Evolutionary conservation across 2,113 vertebrate genomes (phyloP).

Genomic region (Cyprinodon tularosa): DNA sequence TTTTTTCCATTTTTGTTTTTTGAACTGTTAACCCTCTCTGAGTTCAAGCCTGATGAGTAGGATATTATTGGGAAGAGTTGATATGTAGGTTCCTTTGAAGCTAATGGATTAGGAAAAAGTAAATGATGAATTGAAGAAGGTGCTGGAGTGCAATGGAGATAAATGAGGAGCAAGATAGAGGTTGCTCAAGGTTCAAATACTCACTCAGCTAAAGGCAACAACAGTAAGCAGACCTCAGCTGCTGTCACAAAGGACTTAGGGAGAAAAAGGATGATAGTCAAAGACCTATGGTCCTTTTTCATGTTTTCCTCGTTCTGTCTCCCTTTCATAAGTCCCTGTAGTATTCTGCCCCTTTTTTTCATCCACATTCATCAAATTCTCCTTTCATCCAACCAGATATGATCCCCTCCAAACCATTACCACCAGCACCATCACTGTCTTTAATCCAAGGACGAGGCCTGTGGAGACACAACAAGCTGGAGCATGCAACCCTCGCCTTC

Average conservation of each 20-base stretch:
- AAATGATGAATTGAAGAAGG: constrained; percentile 19
- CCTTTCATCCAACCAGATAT: constrained; percentile 53
- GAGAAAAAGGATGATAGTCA: constrained; percentile 32
- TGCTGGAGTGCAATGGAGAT: constrained; percentile 22
- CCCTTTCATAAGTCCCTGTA: constrained; percentile 50
- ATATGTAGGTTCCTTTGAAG: constrained; percentile 80
- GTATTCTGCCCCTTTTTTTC: constrained; percentile 51
- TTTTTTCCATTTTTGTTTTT: constrained; percentile 1
- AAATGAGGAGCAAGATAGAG: constrained; percentile 49
- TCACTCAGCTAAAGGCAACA: constrained; percentile 85
- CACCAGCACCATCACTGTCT: constrained; percentile 26
- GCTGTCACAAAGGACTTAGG: constrained; percentile 62
- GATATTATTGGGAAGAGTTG: constrained; percentile 77
- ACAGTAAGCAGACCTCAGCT: constrained; percentile 69
- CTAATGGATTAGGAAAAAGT: constrained; percentile 82
- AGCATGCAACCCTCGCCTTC: constrained; percentile 12
- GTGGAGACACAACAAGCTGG: constrained; percentile 14
- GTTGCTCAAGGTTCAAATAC: constrained; percentile 83
- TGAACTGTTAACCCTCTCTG: constrained; percentile 17
- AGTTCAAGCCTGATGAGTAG: constrained; percentile 68
- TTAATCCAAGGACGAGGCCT: constrained; percentile 50
- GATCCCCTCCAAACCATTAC: constrained; percentile 47
- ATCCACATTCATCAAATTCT: constrained; percentile 24
- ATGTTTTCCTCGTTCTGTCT: constrained; percentile 64
- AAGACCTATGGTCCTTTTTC: constrained; percentile 49